A percentile compares a stretch with the other conserved stretches of the same genome.
These are phyloP conservation scores for Spisula subtruncata DNA, from an alignment of 2,888 invertebrate genomes.

Conservation along the genomic window DNA sequence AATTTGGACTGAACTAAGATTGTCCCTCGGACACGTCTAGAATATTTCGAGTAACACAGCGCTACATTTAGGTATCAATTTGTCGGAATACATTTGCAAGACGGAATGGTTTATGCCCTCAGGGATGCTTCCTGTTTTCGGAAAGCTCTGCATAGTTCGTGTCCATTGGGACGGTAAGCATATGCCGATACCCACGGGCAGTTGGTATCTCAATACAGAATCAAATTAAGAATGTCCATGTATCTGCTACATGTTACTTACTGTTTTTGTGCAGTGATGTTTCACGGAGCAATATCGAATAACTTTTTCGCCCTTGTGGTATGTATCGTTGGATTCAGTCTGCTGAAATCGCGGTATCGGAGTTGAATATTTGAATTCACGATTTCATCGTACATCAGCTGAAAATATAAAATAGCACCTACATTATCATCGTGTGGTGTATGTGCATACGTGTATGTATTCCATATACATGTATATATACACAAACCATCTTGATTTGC, in stretches of 20 bases:
- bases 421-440: no score
- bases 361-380: no score
- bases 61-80: background rate
- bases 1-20: no score
- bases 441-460: no score
- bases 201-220: background rate
- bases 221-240: background rate
- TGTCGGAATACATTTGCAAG: background rate
- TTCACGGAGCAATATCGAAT: constrained; percentile 83
- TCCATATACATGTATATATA: no score
- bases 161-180: background rate
- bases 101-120: background rate
- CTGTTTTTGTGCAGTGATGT: constrained; percentile 84
- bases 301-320: constrained; percentile 83
- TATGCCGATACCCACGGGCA: background rate
- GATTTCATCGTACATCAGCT: constrained; percentile 47
- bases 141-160: no score
- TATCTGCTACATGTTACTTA: constrained; percentile 53
- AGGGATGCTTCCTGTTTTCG: background rate
- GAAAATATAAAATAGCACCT: no score
- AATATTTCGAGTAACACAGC: background rate
- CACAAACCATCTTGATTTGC: no score
- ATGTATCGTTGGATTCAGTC: no score
- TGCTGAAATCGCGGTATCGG: no score
- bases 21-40: background rate